A percentile compares a stretch with the other conserved stretches of the same genome.
phyloP scores from a whole-genome alignment of 2,113 vertebrate genomes.

The Peromyscus californicus region DNA sequence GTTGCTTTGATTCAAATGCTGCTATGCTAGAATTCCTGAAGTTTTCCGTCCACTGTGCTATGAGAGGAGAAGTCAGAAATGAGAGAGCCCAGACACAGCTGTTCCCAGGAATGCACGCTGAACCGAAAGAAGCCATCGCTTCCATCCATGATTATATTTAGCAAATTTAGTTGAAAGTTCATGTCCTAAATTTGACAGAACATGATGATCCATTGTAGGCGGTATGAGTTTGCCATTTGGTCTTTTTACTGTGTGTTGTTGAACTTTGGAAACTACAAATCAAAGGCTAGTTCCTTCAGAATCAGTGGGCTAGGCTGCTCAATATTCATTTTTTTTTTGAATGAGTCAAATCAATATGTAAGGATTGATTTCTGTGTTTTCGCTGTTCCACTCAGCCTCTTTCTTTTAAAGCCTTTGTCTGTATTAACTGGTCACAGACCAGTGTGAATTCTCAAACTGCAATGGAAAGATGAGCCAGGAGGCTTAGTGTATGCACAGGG shows the following conservation, averaged over 20 bases:
- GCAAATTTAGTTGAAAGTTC: conserved; percentile 33
- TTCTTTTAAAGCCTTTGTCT: background rate
- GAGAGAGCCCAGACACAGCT: conserved; percentile 24
- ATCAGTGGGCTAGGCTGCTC: background rate
- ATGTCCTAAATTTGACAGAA: background rate
- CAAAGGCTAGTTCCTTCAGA: background rate
- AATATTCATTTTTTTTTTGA: background rate
- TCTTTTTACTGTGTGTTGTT: background rate
- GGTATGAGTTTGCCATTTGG: background rate
- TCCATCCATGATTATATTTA: background rate
- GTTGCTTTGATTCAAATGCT: background rate
- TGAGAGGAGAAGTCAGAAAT: background rate
- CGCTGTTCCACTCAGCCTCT: background rate
- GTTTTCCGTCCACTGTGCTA: background rate
- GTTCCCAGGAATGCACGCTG: background rate
- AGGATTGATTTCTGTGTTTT: background rate
- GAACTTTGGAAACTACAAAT: background rate
- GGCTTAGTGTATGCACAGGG: background rate
- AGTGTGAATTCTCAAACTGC: background rate
- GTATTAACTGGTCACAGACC: background rate
- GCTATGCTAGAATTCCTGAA: background rate
- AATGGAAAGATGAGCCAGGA: background rate
- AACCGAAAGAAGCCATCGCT: background rate
- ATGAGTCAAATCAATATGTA: background rate
- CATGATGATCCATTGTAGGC: background rate